phyloP scores from a whole-genome alignment of 2,797 vertebrate genomes.

The Galagoides demidoff region DNA sequence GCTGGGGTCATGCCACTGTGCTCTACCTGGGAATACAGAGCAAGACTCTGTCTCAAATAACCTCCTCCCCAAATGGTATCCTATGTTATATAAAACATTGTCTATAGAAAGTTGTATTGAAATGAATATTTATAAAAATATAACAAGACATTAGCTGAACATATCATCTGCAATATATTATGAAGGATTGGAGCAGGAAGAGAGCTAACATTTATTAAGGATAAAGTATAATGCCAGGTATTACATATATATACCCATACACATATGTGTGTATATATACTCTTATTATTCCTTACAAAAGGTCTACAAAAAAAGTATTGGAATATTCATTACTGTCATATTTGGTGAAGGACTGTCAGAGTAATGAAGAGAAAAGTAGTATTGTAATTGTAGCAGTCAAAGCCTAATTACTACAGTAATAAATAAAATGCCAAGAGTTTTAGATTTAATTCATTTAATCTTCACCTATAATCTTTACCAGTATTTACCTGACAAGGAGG shows the following conservation, averaged over 20 bases:
- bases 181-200: background rate
- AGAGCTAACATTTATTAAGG: background rate
- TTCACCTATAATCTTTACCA: slow-evolving; percentile 21
- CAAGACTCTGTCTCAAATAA: too few species aligned
- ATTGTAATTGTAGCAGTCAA: slow-evolving; percentile 18
- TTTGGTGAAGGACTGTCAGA: slow-evolving; percentile 2
- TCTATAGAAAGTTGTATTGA: background rate
- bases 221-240: background rate
- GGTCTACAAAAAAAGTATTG: slow-evolving; percentile 13
- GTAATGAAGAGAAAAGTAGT: background rate
- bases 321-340: slow-evolving; percentile 23
- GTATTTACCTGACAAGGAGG: background rate
- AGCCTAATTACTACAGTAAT: background rate
- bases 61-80: too few species aligned
- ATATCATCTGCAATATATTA: background rate
- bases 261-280: background rate
- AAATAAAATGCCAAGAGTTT: slow-evolving; percentile 8
- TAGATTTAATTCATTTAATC: background rate
- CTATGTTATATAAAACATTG: background rate
- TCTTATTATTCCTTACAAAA: slow-evolving; percentile 13
- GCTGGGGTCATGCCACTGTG: too few species aligned
- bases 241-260: background rate
- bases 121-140: slow-evolving; percentile 45
- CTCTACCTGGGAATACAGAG: too few species aligned
- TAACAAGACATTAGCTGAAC: background rate